Evolutionary conservation across 1,140 invertebrate species (phyloP), one percentile per base, ranked within the genome.

Genomic region (Orius laevigatus): DNA sequence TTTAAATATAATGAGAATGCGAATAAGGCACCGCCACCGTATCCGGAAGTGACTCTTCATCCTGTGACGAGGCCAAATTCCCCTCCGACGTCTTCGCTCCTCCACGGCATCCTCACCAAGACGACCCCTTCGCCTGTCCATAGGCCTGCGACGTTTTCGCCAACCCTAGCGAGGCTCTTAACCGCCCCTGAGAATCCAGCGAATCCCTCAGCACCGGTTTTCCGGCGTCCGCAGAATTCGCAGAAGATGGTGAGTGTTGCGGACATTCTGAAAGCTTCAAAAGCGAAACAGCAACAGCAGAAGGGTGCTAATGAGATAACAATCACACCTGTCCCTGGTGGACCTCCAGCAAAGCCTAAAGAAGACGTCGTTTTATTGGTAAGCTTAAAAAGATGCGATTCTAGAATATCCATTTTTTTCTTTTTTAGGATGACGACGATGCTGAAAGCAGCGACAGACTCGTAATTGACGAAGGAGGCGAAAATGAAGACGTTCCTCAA

Each of bases 41-140:
- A 81, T 64, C 79, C 79, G 0, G 80, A 84, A 60, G 81, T 84
- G 19, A 82, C 79, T 1, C 64, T 84, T 9, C 74, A 82, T 59
- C 79, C 81, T 2, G 79, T 84, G 46, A 58, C 59, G 2, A 60
- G 63, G n/a, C 61, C 63, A 1, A 63, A 67, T 20, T 58, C 65
- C 45, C 53, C 51, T 49, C 63, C 60, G 38, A 67, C 62, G 57
- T 76, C 76, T 55, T 82, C 79, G 1, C 62, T 84, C 20, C 67
- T 84, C 2, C 80, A 83, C 57, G 79, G 79, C 15, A 83, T 82
- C 52, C 64, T 84, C 12, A 82, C 79, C 1, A 82, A 77, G 65
- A 53, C 54, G 12, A 14, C 43, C 5, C 36, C 35, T 2, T 48
- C 50, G 5, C 14, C 11, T 4, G 32, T 50, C 41, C 48, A 54